These are phyloP conservation scores for Neosalanx taihuensis DNA, from an alignment of 2,797 vertebrate genomes.

Conservation along the genomic window DNA sequence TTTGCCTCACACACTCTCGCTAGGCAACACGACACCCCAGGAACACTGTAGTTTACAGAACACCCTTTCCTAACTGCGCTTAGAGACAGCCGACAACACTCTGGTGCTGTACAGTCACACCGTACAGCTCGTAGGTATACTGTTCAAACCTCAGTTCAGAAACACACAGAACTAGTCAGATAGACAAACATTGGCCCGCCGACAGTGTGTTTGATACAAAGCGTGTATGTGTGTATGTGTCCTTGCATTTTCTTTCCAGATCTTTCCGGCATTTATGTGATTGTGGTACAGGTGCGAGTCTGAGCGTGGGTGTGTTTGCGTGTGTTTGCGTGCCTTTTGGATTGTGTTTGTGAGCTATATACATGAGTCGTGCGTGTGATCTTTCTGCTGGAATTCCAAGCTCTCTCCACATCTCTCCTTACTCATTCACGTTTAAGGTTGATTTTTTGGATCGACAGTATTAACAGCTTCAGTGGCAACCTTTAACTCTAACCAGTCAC, in stretches of 20 bases:
- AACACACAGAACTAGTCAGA: constrained; percentile 29
- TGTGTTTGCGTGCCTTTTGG: not conserved
- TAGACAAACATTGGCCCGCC: constrained; percentile 66
- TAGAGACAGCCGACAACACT: constrained; percentile 1
- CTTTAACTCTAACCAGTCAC: constrained; percentile 54
- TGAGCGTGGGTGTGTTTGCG: constrained; percentile 20
- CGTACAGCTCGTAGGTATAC: constrained; percentile 51
- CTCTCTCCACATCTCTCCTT: constrained; percentile 45
- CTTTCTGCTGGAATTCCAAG: constrained; percentile 42
- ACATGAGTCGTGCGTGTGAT: constrained; percentile 15
- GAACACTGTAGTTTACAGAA: constrained; percentile 34
- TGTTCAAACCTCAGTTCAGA: constrained; percentile 49
- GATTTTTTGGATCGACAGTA: constrained; percentile 44
- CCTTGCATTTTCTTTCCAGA: constrained; percentile 49
- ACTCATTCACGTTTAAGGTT: constrained; percentile 54
- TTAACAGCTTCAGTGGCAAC: constrained; percentile 49
- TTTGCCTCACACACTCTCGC: constrained; percentile 40
- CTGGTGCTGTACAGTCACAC: not conserved
- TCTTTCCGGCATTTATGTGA: constrained; percentile 37
- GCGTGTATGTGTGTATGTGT: constrained; percentile 42
- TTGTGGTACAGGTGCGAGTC: constrained; percentile 6
- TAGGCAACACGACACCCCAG: constrained; percentile 44
- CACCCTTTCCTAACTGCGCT: constrained; percentile 31
- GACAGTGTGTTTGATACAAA: constrained; percentile 60
- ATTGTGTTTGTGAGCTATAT: constrained; percentile 7